Evolutionary conservation across 2,113 vertebrate genomes (phyloP).

Genomic region (Thamnophis sirtalis): DNA sequence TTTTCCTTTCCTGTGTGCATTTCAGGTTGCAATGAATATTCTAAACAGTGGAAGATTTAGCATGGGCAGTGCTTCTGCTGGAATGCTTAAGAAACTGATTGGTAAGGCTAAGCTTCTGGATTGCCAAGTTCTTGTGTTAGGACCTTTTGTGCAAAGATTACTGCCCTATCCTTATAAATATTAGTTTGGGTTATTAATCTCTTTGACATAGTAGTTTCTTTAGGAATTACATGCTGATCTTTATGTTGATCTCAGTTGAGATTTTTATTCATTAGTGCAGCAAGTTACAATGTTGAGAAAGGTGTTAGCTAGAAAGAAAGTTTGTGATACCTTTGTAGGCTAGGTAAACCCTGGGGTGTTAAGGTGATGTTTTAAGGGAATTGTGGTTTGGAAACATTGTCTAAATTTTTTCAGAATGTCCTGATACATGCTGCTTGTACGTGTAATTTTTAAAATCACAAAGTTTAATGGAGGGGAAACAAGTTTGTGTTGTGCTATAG

Average conservation of each 20-base stretch:
- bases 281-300: background rate
- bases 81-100: slow-evolving; percentile 90
- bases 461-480: background rate
- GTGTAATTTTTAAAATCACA: background rate
- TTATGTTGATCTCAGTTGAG: background rate
- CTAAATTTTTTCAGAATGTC: background rate
- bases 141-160: background rate
- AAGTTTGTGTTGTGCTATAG: background rate
- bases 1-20: background rate
- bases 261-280: background rate
- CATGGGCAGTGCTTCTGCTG: slow-evolving; percentile 87
- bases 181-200: background rate
- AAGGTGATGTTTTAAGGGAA: background rate
- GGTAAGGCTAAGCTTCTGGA: slow-evolving; percentile 52
- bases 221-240: background rate
- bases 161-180: background rate
- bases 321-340: background rate
- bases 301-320: background rate
- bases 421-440: background rate
- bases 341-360: background rate
- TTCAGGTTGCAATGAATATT: slow-evolving; percentile 92
- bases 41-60: slow-evolving; percentile 92
- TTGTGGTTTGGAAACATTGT: background rate
- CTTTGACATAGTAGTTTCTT: background rate
- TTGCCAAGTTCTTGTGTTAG: background rate